Evolutionary conservation across 2,797 vertebrate species (phyloP).

Genomic region (Apogon hyalosoma): DNA sequence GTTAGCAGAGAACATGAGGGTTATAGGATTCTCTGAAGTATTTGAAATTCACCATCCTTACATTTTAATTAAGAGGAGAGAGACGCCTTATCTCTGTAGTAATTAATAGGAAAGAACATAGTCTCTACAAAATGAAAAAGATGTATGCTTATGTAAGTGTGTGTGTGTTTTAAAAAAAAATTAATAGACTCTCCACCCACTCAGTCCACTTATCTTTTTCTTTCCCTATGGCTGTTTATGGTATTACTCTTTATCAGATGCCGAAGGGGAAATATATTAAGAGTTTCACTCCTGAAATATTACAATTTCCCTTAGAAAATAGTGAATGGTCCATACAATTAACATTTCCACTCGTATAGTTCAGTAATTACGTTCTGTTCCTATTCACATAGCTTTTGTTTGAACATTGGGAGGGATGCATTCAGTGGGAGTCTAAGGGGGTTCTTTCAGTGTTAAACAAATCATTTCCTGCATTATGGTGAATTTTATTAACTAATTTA

Average conservation of each 20-base stretch:
- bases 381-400: no score
- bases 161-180: conserved; percentile 16
- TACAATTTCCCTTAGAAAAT: neutral
- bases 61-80: conserved; percentile 56
- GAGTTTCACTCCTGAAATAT: conserved; percentile 21
- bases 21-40: conserved; percentile 22
- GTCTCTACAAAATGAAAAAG: conserved; percentile 31
- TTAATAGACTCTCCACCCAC: conserved; percentile 25
- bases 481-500: no score
- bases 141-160: conserved; percentile 12
- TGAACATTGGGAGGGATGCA: no score
- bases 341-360: neutral
- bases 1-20: conserved; percentile 19
- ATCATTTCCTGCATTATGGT: no score
- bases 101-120: conserved; percentile 51
- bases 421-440: no score
- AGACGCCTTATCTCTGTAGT: conserved; percentile 49
- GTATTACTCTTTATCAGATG: conserved; percentile 3
- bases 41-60: conserved; percentile 45
- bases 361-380: no score
- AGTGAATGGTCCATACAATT: neutral
- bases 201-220: conserved; percentile 35
- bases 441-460: no score
- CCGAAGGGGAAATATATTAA: conserved; percentile 14
- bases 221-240: conserved; percentile 37